Evolutionary conservation across 2,113 vertebrate species (phyloP).

Genomic region (Eurystomus gularis): DNA sequence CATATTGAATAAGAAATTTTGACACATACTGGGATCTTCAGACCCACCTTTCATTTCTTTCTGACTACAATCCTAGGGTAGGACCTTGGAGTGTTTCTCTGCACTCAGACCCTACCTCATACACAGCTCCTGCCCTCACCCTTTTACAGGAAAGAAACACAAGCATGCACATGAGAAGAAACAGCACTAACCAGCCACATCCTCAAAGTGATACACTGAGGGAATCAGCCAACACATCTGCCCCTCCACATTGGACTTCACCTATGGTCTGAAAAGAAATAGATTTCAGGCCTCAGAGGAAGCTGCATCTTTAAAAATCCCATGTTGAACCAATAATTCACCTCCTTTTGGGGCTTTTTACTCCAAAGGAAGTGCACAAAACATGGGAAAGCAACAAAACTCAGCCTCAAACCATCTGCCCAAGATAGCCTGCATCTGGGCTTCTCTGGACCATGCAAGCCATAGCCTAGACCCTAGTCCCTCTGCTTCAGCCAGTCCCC

Average conservation of each 20-base stretch:
- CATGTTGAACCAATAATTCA: neutral
- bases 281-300: neutral
- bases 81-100: neutral
- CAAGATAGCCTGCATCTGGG: neutral
- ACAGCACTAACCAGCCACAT: neutral
- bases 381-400: neutral
- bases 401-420: neutral
- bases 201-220: accelerated
- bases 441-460: neutral
- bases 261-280: neutral
- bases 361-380: neutral
- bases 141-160: neutral
- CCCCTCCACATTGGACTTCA: neutral
- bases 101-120: neutral
- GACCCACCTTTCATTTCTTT: neutral
- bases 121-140: neutral
- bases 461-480: neutral
- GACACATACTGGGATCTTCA: neutral
- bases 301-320: neutral
- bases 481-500: neutral
- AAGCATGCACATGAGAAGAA: neutral
- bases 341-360: neutral
- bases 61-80: neutral
- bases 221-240: neutral
- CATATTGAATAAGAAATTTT: neutral